Evolutionary conservation across 2,113 vertebrate genomes (phyloP).

Genomic region (Canis aureus): DNA sequence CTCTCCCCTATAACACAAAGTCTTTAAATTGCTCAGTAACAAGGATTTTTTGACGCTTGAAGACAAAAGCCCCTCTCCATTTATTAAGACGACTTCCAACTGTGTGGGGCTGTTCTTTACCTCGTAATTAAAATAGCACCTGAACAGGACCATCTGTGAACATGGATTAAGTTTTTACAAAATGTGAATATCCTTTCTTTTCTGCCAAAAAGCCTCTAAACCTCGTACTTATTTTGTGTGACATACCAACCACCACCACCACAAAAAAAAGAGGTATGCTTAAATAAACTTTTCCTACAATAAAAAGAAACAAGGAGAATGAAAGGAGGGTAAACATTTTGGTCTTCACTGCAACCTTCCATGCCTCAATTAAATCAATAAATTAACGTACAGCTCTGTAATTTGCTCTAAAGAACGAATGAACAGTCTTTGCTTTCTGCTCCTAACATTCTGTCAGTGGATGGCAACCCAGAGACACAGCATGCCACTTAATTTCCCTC

Average conservation of each 20-base stretch:
- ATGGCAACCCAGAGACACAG: conserved; percentile 42
- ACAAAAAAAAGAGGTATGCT: neutral
- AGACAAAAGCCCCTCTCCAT: conserved; percentile 87
- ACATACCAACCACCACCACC: neutral
- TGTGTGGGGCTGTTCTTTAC: conserved; percentile 86
- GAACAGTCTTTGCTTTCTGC: conserved; percentile 2
- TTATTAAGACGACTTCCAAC: conserved; percentile 89
- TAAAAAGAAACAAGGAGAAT: neutral
- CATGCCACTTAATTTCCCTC: conserved; percentile 68
- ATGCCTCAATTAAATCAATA: neutral
- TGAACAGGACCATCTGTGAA: conserved; percentile 89
- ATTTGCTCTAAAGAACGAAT: conserved; percentile 4
- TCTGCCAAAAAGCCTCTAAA: conserved; percentile 81
- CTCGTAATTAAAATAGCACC: conserved; percentile 91
- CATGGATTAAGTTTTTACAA: conserved; percentile 83
- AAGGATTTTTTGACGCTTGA: conserved; percentile 84
- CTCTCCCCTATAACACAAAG: conserved; percentile 73
- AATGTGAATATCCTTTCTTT: conserved; percentile 81
- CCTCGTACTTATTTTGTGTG: conserved; percentile 55
- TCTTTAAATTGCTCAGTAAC: conserved; percentile 79
- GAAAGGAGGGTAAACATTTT: neutral
- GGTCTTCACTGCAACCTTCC: neutral
- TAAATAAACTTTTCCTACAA: conserved; percentile 65
- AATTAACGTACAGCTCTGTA: neutral
- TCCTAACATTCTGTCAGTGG: conserved; percentile 50